phyloP scores from a whole-genome alignment of 2,113 vertebrate species.

The Hipposideros armiger region DNA sequence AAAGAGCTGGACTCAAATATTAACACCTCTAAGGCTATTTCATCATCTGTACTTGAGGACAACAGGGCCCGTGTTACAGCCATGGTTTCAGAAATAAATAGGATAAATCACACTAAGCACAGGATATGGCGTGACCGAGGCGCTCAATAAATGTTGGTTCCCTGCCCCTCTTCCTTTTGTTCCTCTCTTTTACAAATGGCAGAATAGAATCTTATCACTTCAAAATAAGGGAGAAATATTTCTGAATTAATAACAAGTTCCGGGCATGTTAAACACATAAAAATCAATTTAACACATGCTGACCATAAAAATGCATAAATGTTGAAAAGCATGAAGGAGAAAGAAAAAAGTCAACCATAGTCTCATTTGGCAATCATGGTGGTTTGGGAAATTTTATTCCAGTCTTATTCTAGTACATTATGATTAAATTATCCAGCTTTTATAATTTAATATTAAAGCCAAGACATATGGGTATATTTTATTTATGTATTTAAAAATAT shows the following conservation, averaged over 20 bases:
- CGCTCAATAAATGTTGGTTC: neutral
- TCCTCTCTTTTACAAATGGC: slow-evolving; percentile 25
- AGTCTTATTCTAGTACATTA: neutral
- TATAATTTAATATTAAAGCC: slow-evolving; percentile 22
- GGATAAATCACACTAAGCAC: neutral
- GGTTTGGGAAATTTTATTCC: neutral
- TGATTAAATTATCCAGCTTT: slow-evolving; percentile 1
- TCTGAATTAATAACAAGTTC: neutral
- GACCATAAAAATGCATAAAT: neutral
- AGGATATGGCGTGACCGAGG: neutral
- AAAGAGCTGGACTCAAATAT: neutral
- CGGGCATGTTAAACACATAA: neutral
- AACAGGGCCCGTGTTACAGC: neutral
- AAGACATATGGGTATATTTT: neutral
- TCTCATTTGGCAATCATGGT: neutral
- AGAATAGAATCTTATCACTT: slow-evolving; percentile 2
- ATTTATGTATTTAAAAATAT: neutral
- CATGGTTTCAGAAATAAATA: neutral
- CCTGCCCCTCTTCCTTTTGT: neutral
- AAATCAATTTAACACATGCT: neutral
- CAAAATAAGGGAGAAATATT: slow-evolving; percentile 15
- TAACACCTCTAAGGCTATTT: neutral
- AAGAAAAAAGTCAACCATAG: neutral
- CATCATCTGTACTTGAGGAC: neutral
- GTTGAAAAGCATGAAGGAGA: neutral